Evolutionary conservation across 92 coral and sea anemone genomes (phyloP).

Genomic region (Montipora capitata): DNA sequence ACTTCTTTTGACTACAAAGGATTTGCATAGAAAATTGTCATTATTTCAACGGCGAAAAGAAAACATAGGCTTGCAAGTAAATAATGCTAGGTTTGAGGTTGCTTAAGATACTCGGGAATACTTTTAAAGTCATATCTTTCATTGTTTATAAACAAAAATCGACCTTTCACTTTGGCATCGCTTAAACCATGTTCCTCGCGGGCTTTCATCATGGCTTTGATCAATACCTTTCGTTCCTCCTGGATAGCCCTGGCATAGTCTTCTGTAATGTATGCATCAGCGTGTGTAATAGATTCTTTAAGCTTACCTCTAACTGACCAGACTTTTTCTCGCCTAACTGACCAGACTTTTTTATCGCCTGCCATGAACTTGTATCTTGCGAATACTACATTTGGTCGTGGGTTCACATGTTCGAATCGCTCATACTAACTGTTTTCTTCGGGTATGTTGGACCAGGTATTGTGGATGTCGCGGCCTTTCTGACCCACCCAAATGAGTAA

Average conservation of each 20-base stretch:
- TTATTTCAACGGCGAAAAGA: conserved; percentile 25
- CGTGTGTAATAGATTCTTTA: conserved; percentile 23
- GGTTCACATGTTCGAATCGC: too few species aligned
- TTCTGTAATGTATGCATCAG: conserved; percentile 37
- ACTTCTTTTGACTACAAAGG: conserved; percentile 13
- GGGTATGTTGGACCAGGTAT: too few species aligned
- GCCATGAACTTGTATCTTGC: not conserved
- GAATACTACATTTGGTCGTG: too few species aligned
- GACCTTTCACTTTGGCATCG: conserved; percentile 21
- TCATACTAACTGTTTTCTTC: too few species aligned
- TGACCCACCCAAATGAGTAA: too few species aligned
- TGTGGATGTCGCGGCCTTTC: too few species aligned
- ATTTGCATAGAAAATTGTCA: conserved; percentile 16
- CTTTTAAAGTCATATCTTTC: conserved; percentile 21
- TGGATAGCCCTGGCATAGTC: conserved; percentile 51
- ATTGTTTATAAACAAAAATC: conserved; percentile 12
- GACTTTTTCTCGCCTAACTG: conserved; percentile 20
- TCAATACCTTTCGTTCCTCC: conserved; percentile 34
- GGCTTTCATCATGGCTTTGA: conserved; percentile 39
- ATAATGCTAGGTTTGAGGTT: conserved; percentile 24
- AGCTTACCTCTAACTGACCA: conserved; percentile 35
- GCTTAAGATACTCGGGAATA: conserved; percentile 31
- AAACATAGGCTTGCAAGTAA: conserved; percentile 20
- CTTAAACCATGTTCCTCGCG: conserved; percentile 15
- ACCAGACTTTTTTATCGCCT: conserved; percentile 39